Evolutionary conservation across 2,888 invertebrate species (phyloP).

Genomic region (Sphaeridia pumilis): DNA sequence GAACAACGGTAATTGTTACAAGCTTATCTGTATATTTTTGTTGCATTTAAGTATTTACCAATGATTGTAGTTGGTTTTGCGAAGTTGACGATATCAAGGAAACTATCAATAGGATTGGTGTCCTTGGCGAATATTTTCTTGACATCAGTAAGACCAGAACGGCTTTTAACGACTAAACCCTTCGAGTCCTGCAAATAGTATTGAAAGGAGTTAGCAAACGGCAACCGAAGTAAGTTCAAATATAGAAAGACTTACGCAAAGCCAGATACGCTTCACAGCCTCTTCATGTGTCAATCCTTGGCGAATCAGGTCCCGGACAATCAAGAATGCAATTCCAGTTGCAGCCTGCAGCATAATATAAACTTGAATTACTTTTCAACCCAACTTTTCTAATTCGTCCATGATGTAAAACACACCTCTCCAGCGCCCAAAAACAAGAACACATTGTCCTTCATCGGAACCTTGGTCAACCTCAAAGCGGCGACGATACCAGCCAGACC

Average conservation of each 20-base stretch:
- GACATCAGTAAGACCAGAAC: slow-evolving; percentile 61
- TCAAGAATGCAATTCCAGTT: slow-evolving; percentile 82
- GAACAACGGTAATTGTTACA: no score
- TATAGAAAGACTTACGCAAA: slow-evolving; percentile 21
- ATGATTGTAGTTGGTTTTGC: slow-evolving; percentile 83
- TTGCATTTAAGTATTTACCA: no score
- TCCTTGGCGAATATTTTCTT: slow-evolving; percentile 71
- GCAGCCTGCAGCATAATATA: no score
- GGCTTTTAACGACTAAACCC: slow-evolving; percentile 78
- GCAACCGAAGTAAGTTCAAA: no score
- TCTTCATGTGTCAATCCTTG: slow-evolving; percentile 66
- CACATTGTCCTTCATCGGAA: slow-evolving; percentile 65
- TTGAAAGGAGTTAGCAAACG: no score
- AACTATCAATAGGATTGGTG: slow-evolving; percentile 58
- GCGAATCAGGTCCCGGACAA: slow-evolving; percentile 80
- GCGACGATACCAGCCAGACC: slow-evolving; percentile 89
- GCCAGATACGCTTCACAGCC: slow-evolving; percentile 71
- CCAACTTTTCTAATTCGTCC: no score
- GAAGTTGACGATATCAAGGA: slow-evolving; percentile 65
- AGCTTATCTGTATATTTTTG: slow-evolving; percentile 38
- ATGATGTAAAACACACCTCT: slow-evolving; percentile 50
- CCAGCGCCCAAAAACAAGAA: slow-evolving; percentile 95
- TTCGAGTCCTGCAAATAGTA: slow-evolving; percentile 64
- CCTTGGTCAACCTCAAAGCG: slow-evolving; percentile 70
- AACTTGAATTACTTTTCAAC: no score